Conservation (phyloP, 2,797 vertebrate species). For the Coccyzus lansbergi region DNA sequence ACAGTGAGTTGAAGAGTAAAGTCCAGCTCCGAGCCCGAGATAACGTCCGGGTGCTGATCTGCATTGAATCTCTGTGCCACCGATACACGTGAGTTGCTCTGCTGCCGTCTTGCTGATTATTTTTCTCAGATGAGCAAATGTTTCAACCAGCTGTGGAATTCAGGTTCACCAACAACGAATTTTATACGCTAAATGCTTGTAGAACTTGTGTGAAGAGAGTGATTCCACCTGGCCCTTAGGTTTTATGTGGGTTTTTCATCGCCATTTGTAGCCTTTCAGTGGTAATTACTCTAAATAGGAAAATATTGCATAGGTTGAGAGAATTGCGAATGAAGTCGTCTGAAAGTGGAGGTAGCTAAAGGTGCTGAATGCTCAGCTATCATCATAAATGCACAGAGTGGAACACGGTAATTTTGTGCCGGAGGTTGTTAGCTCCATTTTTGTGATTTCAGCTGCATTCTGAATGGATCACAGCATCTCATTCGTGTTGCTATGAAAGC, state of each 20-base stretch:
- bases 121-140: neutral
- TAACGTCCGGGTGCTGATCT: constrained; percentile 89
- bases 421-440: neutral
- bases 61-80: constrained; percentile 94
- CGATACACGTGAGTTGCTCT: constrained; percentile 87
- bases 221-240: neutral
- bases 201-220: neutral
- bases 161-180: neutral
- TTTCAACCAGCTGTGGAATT: neutral
- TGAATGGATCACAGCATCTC: neutral
- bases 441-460: neutral
- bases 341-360: neutral
- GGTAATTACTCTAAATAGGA: neutral
- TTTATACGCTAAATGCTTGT: neutral
- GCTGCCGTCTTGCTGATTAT: neutral
- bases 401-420: neutral
- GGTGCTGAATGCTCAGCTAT: neutral
- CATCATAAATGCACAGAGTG: neutral
- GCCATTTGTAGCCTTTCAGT: neutral
- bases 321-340: neutral
- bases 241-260: accelerated
- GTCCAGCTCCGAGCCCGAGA: constrained; percentile 86
- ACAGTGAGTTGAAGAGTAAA: constrained; percentile 89
- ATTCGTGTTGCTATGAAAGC: neutral
- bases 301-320: neutral